Evolutionary conservation across 2,113 vertebrate species (phyloP), one percentile per base, ranked within the genome.

Genomic region (Perccottus glenii): DNA sequence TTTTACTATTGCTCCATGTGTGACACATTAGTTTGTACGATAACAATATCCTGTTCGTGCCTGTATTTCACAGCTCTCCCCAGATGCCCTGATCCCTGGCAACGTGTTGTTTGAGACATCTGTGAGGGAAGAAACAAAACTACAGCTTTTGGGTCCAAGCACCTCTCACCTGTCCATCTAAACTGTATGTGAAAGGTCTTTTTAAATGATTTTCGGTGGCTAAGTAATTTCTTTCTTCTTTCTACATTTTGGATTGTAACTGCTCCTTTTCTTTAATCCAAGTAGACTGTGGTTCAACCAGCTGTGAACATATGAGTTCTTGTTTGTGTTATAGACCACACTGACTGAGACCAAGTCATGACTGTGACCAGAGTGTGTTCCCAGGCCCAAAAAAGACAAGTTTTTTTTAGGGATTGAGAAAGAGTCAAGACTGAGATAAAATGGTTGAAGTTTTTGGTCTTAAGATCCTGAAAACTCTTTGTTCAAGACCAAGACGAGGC

Each of bases 41-140:
- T 49, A 66, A 81, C 56, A 35, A 3, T 43, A 40, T 35, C 67
- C 12, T 45, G 49, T 16, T 55, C 19, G n/a, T 64, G 48, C 12
- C 43, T 50, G 43, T 53, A 45, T 56, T 56, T 65, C 67, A 66
- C 67, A 35, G 60, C 49, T 5, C 46, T 44, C 55, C 36, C 55
- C 35, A 59, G 68, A 74, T 6, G 2, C 46, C 48, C 6, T 57
- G 77, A 66, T 12, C 74, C 75, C 48, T 50, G 33, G 5, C 49
- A 65, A 73, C 70, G 77, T 69, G 14, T 42, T 71, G 68, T 81
- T 82, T 78, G 64, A 74, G 12, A 85, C 78, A 67, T 70, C 33
- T 67, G 60, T 49, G 57, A 35, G 58, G 35, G 77, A 48, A 72
- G 59, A 65, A 78, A 33, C 66, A 50, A 52, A 14, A 57, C 52